A percentile compares a stretch with the other conserved stretches of the same genome.
phyloP scores from a whole-genome alignment of 2,797 vertebrate species.

The Scolopax rusticola region DNA sequence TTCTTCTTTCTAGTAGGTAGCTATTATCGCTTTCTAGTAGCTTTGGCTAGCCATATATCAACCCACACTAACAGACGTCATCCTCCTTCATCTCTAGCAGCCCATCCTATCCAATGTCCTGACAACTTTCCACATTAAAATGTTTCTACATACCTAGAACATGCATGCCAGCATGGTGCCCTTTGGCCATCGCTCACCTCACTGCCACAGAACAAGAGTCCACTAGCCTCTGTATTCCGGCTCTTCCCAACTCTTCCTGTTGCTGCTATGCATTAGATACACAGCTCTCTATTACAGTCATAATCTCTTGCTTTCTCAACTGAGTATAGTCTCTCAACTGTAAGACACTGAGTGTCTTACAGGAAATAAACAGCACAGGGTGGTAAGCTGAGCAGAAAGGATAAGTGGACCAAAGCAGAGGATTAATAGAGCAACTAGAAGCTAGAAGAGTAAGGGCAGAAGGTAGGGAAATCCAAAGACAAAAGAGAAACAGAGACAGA shows the following conservation, averaged over 20 bases:
- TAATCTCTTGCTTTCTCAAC: neutral
- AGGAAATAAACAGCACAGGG: neutral
- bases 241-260: neutral
- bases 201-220: neutral
- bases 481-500: neutral
- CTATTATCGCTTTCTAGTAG: neutral
- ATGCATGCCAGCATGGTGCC: accelerated
- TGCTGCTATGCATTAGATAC: neutral
- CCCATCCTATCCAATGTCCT: neutral
- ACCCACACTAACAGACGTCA: neutral
- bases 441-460: neutral
- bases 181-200: neutral
- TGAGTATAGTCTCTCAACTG: too few species aligned
- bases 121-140: neutral
- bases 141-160: accelerated
- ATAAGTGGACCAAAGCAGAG: neutral
- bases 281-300: accelerated
- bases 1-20: neutral
- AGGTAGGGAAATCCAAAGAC: neutral
- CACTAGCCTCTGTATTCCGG: neutral
- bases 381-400: neutral
- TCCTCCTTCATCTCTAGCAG: neutral
- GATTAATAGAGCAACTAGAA: neutral
- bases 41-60: neutral
- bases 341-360: neutral